A percentile compares a stretch with the other conserved stretches of the same genome.
These are phyloP conservation scores for Zosterops hypoxanthus DNA, from an alignment of 2,113 vertebrate species.

Conservation along the genomic window DNA sequence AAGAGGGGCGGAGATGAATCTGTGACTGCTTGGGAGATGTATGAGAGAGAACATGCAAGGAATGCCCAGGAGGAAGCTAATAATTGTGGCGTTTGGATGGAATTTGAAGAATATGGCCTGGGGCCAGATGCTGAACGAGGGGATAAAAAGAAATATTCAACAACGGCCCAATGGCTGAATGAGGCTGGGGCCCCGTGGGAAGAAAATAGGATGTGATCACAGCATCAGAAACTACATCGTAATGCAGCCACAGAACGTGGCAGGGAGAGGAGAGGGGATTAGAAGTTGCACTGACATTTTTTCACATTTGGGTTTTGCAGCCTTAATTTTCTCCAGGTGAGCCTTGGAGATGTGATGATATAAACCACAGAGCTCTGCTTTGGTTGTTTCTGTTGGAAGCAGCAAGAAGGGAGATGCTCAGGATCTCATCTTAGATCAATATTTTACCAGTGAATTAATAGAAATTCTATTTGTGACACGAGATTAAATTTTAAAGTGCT, in stretches of 20 bases:
- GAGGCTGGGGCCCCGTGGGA: neutral
- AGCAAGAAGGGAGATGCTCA: neutral
- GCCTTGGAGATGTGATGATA: neutral
- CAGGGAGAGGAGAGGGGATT: neutral
- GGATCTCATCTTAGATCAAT: neutral
- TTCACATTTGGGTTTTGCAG: neutral
- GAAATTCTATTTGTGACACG: neutral
- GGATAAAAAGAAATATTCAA: conserved; percentile 58
- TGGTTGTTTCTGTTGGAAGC: neutral
- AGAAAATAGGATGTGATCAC: conserved; percentile 19
- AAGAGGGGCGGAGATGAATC: conserved; percentile 29
- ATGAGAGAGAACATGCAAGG: conserved; percentile 12
- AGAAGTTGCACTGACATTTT: neutral
- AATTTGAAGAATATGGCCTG: conserved; percentile 55
- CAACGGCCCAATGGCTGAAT: neutral
- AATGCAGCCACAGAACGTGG: neutral
- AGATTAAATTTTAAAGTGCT: conserved; percentile 40
- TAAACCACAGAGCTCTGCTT: neutral
- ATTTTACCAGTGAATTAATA: neutral
- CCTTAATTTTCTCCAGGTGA: neutral
- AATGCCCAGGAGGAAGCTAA: conserved; percentile 59
- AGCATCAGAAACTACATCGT: neutral
- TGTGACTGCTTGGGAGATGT: neutral
- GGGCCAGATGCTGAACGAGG: neutral
- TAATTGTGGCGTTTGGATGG: conserved; percentile 49